These are phyloP conservation scores for Morpho deidamia DNA, from an alignment of 2,888 invertebrate species.

Conservation along the genomic window DNA sequence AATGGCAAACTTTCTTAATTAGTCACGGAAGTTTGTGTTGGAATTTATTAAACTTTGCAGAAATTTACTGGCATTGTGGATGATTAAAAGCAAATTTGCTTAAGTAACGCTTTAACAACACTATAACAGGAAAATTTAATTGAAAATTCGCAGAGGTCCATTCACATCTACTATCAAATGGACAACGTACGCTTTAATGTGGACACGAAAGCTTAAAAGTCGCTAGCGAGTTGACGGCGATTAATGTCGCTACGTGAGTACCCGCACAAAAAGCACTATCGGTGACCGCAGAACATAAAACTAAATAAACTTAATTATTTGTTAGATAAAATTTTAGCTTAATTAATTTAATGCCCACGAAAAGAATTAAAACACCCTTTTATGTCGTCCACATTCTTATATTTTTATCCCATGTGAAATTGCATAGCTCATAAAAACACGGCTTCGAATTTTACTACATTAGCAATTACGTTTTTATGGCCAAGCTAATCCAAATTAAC, in stretches of 20 bases:
- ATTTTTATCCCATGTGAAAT: constrained; percentile 16
- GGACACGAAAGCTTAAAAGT: no score
- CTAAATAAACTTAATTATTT: background rate
- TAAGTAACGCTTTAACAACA: no score
- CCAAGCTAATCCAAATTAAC: constrained; percentile 15
- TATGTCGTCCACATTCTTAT: constrained; percentile 4
- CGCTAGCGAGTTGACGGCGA: no score
- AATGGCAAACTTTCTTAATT: no score
- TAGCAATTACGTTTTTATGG: constrained; percentile 14
- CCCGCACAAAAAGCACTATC: background rate
- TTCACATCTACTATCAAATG: no score
- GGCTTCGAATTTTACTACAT: constrained; percentile 11
- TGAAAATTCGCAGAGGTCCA: no score
- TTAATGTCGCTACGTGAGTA: background rate
- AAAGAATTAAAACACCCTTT: constrained; percentile 3
- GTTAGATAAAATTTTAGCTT: background rate
- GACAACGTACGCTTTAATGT: no score
- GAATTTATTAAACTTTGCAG: no score
- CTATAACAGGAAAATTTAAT: no score
- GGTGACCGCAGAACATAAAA: background rate
- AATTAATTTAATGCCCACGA: constrained; percentile 5
- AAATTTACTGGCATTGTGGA: no score
- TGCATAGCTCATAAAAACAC: constrained; percentile 13
- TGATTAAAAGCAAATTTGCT: no score
- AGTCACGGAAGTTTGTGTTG: no score